phyloP scores from a whole-genome alignment of 2,888 invertebrate species.

The Drosophila limbata region DNA sequence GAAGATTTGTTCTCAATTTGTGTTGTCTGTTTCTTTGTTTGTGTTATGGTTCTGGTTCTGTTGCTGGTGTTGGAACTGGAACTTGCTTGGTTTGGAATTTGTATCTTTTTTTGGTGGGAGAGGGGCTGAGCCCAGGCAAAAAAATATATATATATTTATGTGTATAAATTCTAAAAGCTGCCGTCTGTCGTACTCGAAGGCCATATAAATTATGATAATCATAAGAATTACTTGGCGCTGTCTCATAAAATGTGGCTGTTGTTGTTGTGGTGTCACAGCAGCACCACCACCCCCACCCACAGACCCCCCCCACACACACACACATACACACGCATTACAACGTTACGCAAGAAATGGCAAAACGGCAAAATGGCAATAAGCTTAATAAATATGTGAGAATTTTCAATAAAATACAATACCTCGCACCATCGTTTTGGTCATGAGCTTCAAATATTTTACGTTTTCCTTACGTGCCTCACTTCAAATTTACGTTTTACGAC shows the following conservation, averaged over 20 bases:
- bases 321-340: constrained; percentile 13
- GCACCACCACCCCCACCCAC: constrained; percentile 6
- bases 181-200: constrained; percentile 62
- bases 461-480: constrained; percentile 67
- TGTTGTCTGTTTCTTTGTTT: constrained; percentile 29
- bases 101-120: not conserved
- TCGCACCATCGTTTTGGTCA: constrained; percentile 40
- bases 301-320: constrained; percentile 20
- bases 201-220: constrained; percentile 81
- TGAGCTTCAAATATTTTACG: constrained; percentile 59
- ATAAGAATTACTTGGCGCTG: constrained; percentile 75
- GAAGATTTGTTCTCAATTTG: constrained; percentile 48
- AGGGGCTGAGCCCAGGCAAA: constrained; percentile 36
- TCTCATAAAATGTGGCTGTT: constrained; percentile 46
- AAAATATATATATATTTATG: constrained; percentile 5
- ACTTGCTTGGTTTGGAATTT: constrained; percentile 48
- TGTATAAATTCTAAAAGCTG: constrained; percentile 46
- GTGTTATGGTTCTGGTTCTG: constrained; percentile 43
- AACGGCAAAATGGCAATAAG: constrained; percentile 43
- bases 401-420: constrained; percentile 60
- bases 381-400: constrained; percentile 64
- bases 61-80: constrained; percentile 55
- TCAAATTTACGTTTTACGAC: constrained; percentile 54
- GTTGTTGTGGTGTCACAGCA: constrained; percentile 22
- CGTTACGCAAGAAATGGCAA: constrained; percentile 53